Conservation (phyloP, 2,797 vertebrate species). For the Lerista edwardsae region DNA sequence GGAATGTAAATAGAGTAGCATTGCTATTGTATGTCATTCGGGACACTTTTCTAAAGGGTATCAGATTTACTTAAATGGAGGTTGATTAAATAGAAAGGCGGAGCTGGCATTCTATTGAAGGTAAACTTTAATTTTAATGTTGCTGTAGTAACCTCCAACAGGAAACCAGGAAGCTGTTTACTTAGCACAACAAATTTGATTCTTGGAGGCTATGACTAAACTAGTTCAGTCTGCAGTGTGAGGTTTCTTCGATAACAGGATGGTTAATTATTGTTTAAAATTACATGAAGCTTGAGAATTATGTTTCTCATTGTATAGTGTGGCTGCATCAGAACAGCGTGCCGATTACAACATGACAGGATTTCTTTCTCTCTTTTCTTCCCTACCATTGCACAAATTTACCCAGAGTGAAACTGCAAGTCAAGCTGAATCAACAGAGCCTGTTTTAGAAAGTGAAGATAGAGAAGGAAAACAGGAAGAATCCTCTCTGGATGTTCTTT, state of each 20-base stretch:
- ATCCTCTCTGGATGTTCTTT: conserved; percentile 71
- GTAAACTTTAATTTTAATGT: conserved; percentile 77
- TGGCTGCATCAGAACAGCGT: no score
- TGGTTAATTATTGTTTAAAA: conserved; percentile 66
- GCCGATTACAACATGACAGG: conserved; percentile 72
- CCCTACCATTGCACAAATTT: conserved; percentile 84
- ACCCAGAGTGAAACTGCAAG: conserved; percentile 75
- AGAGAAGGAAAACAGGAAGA: conserved; percentile 71
- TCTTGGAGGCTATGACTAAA: conserved; percentile 47
- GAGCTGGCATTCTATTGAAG: conserved; percentile 63
- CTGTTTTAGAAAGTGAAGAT: conserved; percentile 60
- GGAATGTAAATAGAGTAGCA: conserved; percentile 30
- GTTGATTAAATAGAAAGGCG: conserved; percentile 63
- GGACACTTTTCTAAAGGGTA: conserved; percentile 37
- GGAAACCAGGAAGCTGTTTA: conserved; percentile 70
- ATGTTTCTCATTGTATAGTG: conserved; percentile 39
- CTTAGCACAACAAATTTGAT: conserved; percentile 58
- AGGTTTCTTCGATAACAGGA: conserved; percentile 52
- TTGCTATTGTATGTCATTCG: conserved; percentile 40
- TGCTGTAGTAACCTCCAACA: conserved; percentile 82
- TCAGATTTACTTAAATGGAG: conserved; percentile 47
- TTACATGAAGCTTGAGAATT: conserved; percentile 25
- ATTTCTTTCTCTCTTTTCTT: conserved; percentile 88
- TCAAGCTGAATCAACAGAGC: conserved; percentile 44
- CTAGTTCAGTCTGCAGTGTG: conserved; percentile 12